These are phyloP conservation scores for Sceloporus undulatus DNA, from an alignment of 2,113 vertebrate genomes.

Conservation along the genomic window DNA sequence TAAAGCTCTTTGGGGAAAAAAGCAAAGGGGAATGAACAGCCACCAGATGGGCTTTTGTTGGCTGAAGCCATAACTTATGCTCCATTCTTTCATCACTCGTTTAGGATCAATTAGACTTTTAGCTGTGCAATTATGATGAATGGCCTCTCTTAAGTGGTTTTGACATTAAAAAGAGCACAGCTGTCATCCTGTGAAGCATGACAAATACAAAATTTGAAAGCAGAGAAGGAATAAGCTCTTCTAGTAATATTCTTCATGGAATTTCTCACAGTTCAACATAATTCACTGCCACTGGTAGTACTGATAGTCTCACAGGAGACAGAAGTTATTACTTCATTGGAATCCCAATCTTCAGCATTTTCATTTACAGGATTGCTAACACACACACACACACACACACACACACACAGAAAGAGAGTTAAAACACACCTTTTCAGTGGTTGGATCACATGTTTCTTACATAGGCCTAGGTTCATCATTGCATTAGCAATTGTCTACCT, in stretches of 20 bases:
- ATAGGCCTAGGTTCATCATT: not conserved
- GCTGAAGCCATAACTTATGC: conserved; percentile 30
- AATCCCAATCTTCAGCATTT: not conserved
- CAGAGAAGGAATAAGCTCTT: not conserved
- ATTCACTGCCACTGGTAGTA: not conserved
- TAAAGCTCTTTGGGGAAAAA: conserved; percentile 25
- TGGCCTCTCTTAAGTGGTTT: not conserved
- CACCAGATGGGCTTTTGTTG: conserved; percentile 40
- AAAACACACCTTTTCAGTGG: not conserved
- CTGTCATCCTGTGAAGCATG: conserved; percentile 16
- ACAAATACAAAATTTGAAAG: not conserved
- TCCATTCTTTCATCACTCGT: conserved; percentile 31
- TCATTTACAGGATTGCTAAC: not conserved
- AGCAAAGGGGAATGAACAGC: conserved; percentile 38
- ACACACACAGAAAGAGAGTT: not conserved
- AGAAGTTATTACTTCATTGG: not conserved
- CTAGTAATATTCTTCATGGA: not conserved
- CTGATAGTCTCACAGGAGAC: not conserved
- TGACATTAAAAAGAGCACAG: not conserved
- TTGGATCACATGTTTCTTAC: no score
- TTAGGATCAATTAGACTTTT: conserved; percentile 28
- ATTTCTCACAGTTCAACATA: not conserved
- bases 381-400: no score
- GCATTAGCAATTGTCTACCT: not conserved
- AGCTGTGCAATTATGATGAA: not conserved